phyloP scores from a whole-genome alignment of 64 coral and sea anemone species.

The Montipora capricornis region DNA sequence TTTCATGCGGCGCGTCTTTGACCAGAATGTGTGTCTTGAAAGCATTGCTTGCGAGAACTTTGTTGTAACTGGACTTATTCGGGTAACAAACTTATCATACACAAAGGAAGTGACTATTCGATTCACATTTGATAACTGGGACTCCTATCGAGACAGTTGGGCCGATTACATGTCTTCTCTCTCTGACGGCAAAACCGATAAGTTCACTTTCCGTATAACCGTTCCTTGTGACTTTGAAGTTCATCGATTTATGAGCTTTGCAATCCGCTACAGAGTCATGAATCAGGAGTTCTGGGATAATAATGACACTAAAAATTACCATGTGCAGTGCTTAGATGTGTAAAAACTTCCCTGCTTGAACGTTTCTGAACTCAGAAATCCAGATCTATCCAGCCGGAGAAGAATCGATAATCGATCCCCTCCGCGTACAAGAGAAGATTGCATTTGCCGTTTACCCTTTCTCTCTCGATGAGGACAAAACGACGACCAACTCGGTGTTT shows the following conservation, averaged over 20 bases:
- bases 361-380: not conserved
- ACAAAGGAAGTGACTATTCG: conserved; percentile 71
- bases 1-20: conserved; percentile 55
- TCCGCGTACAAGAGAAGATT: not conserved
- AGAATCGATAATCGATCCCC: not conserved
- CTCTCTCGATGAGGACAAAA: not conserved
- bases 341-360: not conserved
- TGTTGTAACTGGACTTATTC: conserved; percentile 63
- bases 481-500: not conserved
- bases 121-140: conserved; percentile 58
- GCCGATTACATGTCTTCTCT: conserved; percentile 70
- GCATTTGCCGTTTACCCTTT: not conserved
- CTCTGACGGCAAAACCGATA: conserved; percentile 62
- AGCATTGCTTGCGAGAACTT: conserved; percentile 60
- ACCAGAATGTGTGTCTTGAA: conserved; percentile 76
- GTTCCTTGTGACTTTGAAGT: conserved; percentile 51
- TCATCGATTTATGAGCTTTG: conserved; percentile 43
- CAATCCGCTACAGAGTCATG: conserved; percentile 56
- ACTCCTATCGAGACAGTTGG: conserved; percentile 51
- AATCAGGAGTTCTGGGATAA: conserved; percentile 82
- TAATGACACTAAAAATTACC: conserved; percentile 63
- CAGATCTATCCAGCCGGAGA: not conserved
- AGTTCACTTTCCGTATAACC: conserved; percentile 61
- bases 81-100: conserved; percentile 64
- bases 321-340: conserved; percentile 44